Evolutionary conservation across 2,113 vertebrate species (phyloP).

Genomic region (Monarcha castaneiventris): DNA sequence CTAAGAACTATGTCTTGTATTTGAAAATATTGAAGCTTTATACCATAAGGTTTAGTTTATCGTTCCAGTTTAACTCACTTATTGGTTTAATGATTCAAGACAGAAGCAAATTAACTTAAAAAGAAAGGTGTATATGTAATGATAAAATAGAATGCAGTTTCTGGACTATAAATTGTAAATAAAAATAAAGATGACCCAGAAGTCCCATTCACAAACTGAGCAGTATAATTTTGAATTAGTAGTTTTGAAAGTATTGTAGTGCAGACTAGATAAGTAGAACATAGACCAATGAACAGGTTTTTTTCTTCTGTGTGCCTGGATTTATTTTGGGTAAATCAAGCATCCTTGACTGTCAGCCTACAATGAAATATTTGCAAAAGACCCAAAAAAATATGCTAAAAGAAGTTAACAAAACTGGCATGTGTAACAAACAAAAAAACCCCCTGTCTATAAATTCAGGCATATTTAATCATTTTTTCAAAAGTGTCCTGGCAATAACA

Average conservation of each 20-base stretch:
- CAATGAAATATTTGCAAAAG: background rate
- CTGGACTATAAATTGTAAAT: background rate
- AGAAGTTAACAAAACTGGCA: background rate
- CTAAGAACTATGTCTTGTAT: background rate
- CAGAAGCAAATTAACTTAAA: background rate
- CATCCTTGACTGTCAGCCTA: background rate
- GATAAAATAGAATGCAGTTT: background rate
- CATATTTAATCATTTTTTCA: background rate
- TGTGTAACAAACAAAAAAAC: background rate
- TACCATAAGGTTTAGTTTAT: background rate
- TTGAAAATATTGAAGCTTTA: background rate
- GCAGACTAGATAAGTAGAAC: background rate
- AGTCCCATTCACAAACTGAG: background rate
- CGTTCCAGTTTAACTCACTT: background rate
- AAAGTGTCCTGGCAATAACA: background rate
- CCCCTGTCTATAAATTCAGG: background rate
- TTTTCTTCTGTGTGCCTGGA: background rate
- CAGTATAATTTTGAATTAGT: background rate
- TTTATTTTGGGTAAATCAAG: background rate
- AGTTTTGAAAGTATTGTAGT: background rate
- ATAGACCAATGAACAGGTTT: background rate
- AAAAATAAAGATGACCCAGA: background rate
- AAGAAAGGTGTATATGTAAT: background rate
- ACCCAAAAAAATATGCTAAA: background rate
- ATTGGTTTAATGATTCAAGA: background rate